Base-by-base conservation (phyloP, 2,797 vertebrate species). In the Telmatherina bonti region DNA sequence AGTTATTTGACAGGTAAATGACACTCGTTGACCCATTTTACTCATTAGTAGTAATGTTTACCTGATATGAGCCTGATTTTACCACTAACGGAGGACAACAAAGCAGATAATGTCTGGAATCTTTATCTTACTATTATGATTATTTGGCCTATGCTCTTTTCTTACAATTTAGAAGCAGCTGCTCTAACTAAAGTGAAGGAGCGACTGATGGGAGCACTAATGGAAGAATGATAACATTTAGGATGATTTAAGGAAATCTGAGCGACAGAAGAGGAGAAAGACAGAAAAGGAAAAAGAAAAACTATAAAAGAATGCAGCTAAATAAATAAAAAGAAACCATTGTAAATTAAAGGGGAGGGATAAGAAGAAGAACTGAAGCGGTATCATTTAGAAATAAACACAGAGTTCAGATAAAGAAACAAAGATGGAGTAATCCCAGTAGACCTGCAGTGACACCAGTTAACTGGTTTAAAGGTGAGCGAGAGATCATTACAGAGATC, bases 401-500 rank as follows among this genome's bases (percentile, higher is more conserved):
- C 52, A 63, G 35, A 9, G 36, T 59, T 7, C 20, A 22, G 36
- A 54, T 47, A 58, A 67, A 13, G 52, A 66, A n/a, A 56, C 53
- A n/a, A 49, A 54, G 26, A 57, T 9, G 1, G 11, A 45, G 52
- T 62, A 38, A 80, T 71, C 74, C 55, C 72, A 26, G 66, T 20
- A 43, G 71, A 70, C 70, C 64, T 53, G 11, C 61, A 60, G 63
- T 31, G 71, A 70, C 55, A 72, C 53, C 30, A 16, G 38, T 47
- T 86, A 49, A 88, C 79, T 67, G 55, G 61, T 73, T 83, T 69
- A 76, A 78, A 81, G 68, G 78, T 71, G 70, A 83, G 62, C 67
- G 38, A 51, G 66, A 79, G 62, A 78, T 69, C 67, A 79, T 75
- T 49, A 73, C 66, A 74, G 59, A 76, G 74, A 70, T 72, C 27